Base-by-base conservation (phyloP, 2,797 vertebrate species). In the Balearica regulorum region DNA sequence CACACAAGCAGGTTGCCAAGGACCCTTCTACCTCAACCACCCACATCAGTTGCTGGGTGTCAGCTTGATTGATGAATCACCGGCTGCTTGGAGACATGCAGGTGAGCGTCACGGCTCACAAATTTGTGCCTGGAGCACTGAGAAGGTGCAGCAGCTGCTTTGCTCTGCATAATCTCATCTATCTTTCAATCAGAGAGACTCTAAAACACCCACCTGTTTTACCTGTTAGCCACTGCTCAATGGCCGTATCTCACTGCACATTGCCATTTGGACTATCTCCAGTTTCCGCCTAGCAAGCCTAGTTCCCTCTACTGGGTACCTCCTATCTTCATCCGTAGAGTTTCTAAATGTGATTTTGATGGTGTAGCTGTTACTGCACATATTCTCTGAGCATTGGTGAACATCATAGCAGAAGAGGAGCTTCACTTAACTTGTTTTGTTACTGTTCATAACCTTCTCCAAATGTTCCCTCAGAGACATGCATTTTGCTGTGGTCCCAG, bases 161-260 rank as follows among this genome's bases (percentile, higher is more conserved):
- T 78, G 29, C 35, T 61, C 37, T 78, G 58, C 51, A 65, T 81
- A 43, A 60, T 54, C 26, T 80, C 53, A 83, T 28, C 77, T 13
- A 44, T 33, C 41, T 80, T 37, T 58, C 55, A 87, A 29, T 81
- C 31, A 60, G 8, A 75, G 44, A 65, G 16, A 75, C 35, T 51
- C 26, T 44, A 37, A 48, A 87, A 41, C 35, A 22, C 66, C 71
- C 64, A 57, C 20, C 33, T 33, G 13, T 51, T 88, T 80, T 53
- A 70, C 51, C 43, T 70, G 69, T 44, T 58, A 73, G 58, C 10
- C 55, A 54, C 49, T 20, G 55, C 46, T 83, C 60, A 60, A 1
- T 0, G 14, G 20, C 41, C 0, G 0, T 14, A 37, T 39, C 46
- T 76, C 54, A 54, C 28, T 16, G 5, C 3, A 0, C n/a, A 14